These are phyloP conservation scores for Lipotes vexillifer DNA, from an alignment of 2,113 vertebrate species.

Conservation along the genomic window DNA sequence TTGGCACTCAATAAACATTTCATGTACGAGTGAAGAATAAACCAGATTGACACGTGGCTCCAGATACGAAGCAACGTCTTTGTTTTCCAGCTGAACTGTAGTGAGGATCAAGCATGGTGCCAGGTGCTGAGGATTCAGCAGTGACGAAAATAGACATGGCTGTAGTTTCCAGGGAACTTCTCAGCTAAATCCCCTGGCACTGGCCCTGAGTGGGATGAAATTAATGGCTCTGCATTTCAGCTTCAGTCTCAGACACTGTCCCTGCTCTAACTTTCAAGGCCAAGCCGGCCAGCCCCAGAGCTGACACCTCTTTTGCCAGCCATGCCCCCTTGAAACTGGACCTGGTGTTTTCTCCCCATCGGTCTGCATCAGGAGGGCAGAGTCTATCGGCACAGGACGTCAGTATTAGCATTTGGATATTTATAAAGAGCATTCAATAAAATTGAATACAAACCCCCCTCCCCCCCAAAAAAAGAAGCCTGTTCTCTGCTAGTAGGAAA, in stretches of 20 bases:
- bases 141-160: background rate
- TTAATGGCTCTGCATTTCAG: no score
- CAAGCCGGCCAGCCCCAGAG: background rate
- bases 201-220: background rate
- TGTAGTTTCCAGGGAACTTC: background rate
- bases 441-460: background rate
- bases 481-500: background rate
- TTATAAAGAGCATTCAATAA: background rate
- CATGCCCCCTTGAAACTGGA: background rate
- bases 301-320: background rate
- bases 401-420: background rate
- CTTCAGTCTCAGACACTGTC: fast-evolving
- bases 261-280: background rate
- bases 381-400: fast-evolving
- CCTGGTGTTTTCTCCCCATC: fast-evolving
- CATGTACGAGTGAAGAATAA: background rate
- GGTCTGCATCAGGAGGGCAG: background rate
- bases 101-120: background rate
- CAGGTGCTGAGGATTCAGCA: background rate
- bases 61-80: fast-evolving
- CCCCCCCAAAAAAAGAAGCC: background rate
- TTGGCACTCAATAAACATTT: fast-evolving
- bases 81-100: background rate
- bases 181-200: no score
- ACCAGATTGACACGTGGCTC: fast-evolving